Evolutionary conservation across 2,797 vertebrate species (phyloP).

Genomic region (Halcyon chelicuti): DNA sequence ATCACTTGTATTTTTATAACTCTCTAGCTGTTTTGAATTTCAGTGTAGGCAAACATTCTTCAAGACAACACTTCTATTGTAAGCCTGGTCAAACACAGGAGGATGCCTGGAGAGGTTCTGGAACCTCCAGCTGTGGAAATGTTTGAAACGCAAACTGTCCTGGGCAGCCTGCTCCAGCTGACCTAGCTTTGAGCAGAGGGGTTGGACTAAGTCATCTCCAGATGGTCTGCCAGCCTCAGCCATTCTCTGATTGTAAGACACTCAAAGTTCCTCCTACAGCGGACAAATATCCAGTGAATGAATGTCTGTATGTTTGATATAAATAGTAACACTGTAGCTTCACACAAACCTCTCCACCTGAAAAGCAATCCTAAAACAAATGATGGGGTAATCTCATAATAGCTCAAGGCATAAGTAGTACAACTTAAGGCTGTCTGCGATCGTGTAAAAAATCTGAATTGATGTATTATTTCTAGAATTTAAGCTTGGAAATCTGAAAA

Average conservation of each 20-base stretch:
- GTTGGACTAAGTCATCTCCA: neutral
- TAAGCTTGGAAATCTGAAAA: neutral
- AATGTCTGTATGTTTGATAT: neutral
- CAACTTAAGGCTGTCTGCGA: neutral
- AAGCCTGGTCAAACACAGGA: neutral
- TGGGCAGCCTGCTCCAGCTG: neutral
- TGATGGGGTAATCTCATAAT: neutral
- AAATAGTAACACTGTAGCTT: neutral
- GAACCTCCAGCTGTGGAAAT: neutral
- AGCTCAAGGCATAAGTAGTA: neutral
- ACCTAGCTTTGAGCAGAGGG: neutral
- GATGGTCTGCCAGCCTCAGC: neutral
- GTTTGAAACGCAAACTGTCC: neutral
- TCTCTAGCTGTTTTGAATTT: neutral
- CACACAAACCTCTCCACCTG: neutral
- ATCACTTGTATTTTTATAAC: neutral
- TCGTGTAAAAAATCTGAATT: neutral
- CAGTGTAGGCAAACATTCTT: neutral
- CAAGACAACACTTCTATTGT: neutral
- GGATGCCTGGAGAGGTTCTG: rapidly evolving
- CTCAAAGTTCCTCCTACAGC: neutral
- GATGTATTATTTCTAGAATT: neutral
- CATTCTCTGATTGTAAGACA: neutral
- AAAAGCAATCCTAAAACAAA: neutral
- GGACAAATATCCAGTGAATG: neutral